phyloP scores from a whole-genome alignment of 2,797 vertebrate species.

The Manis javanica region DNA sequence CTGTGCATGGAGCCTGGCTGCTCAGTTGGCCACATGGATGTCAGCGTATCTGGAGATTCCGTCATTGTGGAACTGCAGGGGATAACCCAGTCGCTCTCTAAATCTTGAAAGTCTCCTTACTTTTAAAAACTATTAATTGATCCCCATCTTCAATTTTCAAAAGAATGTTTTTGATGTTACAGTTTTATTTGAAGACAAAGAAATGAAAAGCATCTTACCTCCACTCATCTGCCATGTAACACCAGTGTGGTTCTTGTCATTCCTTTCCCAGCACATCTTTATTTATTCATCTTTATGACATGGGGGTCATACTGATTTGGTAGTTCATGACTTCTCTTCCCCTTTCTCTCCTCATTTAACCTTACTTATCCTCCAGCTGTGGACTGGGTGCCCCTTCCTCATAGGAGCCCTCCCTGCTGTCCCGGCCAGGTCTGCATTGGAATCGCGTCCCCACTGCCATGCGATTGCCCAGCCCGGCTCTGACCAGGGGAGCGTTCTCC shows the following conservation, averaged over 20 bases:
- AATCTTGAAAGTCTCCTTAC: background rate
- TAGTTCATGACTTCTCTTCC: background rate
- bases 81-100: background rate
- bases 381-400: background rate
- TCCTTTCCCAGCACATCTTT: background rate
- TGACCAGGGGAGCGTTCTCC: background rate
- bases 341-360: too few species aligned
- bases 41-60: background rate
- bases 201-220: background rate
- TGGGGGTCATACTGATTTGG: background rate
- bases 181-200: background rate
- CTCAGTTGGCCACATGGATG: accelerated
- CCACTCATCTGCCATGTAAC: background rate
- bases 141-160: background rate
- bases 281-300: background rate
- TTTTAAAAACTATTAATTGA: background rate
- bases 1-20: background rate
- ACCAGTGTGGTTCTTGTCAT: background rate
- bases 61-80: background rate
- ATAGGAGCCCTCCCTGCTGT: background rate
- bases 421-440: too few species aligned
- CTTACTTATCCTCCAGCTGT: background rate
- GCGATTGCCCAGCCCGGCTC: accelerated
- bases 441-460: accelerated
- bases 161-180: background rate